Evolutionary conservation across 2,113 vertebrate genomes (phyloP).

Genomic region (Atherinomorus stipes): DNA sequence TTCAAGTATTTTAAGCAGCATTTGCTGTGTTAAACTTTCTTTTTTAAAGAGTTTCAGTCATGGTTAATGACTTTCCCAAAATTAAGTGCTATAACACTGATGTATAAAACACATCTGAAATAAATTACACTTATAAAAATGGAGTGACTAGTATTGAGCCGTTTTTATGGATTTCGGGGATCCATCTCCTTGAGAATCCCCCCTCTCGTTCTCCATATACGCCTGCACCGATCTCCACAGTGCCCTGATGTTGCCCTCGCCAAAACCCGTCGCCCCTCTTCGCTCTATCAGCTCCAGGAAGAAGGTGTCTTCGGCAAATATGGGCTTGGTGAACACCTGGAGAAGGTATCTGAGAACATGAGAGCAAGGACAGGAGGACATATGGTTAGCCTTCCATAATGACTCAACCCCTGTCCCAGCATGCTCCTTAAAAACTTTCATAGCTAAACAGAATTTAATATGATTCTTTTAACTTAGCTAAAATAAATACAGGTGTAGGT

Average conservation of each 20-base stretch:
- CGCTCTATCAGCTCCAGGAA: conserved; percentile 96
- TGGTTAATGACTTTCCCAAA: not conserved
- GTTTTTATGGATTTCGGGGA: conserved; percentile 29
- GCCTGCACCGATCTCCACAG: conserved; percentile 92
- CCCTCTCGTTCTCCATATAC: conserved; percentile 81
- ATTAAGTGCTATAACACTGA: not conserved
- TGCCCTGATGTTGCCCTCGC: conserved; percentile 92
- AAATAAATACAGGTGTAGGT: not conserved
- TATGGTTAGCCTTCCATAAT: not conserved
- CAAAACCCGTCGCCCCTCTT: conserved; percentile 88
- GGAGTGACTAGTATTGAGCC: conserved; percentile 15
- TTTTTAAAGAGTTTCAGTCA: not conserved
- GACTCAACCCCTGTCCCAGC: not conserved
- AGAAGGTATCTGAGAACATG: conserved; percentile 83
- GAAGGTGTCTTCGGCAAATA: conserved; percentile 92
- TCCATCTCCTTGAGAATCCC: conserved; percentile 5
- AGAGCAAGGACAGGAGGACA: not conserved
- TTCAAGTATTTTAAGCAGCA: conserved; percentile 4
- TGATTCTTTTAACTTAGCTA: not conserved
- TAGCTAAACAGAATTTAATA: not conserved
- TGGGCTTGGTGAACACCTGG: conserved; percentile 93
- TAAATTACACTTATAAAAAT: not conserved
- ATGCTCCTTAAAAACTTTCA: not conserved
- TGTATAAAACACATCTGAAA: not conserved
- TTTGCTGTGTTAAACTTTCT: not conserved